A percentile compares a stretch with the other conserved stretches of the same genome.
Evolutionary conservation across 1,140 invertebrate genomes (phyloP).

Genomic region (Aphelenchoides avenae): DNA sequence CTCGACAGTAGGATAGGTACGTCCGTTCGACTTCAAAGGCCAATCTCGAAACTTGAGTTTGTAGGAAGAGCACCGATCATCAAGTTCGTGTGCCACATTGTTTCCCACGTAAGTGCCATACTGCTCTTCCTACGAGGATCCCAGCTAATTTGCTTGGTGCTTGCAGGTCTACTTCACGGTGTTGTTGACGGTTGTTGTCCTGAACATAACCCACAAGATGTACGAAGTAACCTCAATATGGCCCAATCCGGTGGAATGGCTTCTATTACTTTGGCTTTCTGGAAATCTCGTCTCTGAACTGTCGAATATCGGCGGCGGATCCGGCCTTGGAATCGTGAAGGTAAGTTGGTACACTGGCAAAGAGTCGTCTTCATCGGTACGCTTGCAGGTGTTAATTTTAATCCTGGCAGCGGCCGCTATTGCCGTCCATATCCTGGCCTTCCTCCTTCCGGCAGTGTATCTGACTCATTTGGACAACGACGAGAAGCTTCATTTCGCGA

Average conservation of each 20-base stretch:
- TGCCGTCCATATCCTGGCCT: slow-evolving; percentile 77
- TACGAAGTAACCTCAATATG: slow-evolving; percentile 65
- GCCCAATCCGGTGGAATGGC: slow-evolving; percentile 87
- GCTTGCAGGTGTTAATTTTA: slow-evolving; percentile 72
- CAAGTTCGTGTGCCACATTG: slow-evolving; percentile 98
- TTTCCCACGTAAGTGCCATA: slow-evolving; percentile 94
- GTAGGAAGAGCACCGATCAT: slow-evolving; percentile 73
- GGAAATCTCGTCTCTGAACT: slow-evolving; percentile 90
- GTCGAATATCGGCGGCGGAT: slow-evolving; percentile 90
- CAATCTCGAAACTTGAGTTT: no score
- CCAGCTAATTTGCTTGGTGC: no score
- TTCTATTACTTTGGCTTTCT: slow-evolving; percentile 87
- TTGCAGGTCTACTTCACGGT: slow-evolving; percentile 77
- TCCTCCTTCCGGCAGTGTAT: slow-evolving; percentile 61
- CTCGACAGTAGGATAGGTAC: slow-evolving; percentile 84
- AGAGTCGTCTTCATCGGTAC: slow-evolving; percentile 46
- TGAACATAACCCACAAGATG: slow-evolving; percentile 55
- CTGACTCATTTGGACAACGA: slow-evolving; percentile 64
- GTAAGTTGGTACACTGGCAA: slow-evolving; percentile 19
- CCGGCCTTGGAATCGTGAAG: slow-evolving; percentile 71
- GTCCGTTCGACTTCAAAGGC: slow-evolving; percentile 18
- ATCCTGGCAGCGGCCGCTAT: slow-evolving; percentile 87
- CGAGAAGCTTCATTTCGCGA: slow-evolving; percentile 56
- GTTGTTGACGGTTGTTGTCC: slow-evolving; percentile 69
- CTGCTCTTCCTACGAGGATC: no score